Base-by-base conservation (phyloP, 1,140 invertebrate genomes). In the Drosophila gunungcola region DNA sequence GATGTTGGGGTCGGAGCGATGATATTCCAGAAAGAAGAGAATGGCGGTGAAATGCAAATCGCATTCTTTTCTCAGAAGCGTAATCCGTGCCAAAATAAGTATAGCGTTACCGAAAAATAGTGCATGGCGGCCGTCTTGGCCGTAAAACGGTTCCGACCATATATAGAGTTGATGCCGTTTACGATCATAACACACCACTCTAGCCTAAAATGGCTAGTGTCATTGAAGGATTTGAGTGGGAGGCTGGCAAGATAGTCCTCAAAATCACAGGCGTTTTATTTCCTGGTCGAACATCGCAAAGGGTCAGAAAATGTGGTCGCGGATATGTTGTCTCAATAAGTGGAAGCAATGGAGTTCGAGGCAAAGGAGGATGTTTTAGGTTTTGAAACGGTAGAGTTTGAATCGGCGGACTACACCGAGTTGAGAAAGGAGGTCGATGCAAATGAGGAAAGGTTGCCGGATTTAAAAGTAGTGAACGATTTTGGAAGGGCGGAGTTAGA, bases 91-190 rank as follows among this genome's bases (percentile, higher is more conserved):
- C 57, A 62, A 7, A 25, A 21, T 1, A 43, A 62, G 7, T 67
- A 43, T 9, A 49, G 54, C 4, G 63, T 67, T 0, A 51, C 54
- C 3, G 55, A 67, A 11, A 58, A 58, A 2, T 36, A 67, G n/a
- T 49, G 63, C n/a, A 21, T 27, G 1, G 41, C 36, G 4, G 63
- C 63, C 0, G 45, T 55, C 6, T 9, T 32, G 2, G 7, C 58
- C 1, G 32, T 52, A 3, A 36, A 62, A 2, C 25, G 46, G 4
- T 46, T 55, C 36, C 10, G 52, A 4, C 43, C 43, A 1, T 42
- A 61, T 11, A 16, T 61, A 0, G 58, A 52, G 2, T 10, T 51
- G 5, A 36, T n/a, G n/a, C n/a, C n/a, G n/a, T n/a, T n/a, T n/a
- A n/a, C n/a, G n/a, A n/a, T n/a, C n/a, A n/a, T n/a, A 1, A 68